Evolutionary conservation across 2,797 vertebrate species (phyloP), one percentile per base, ranked within the genome.

Genomic region (Falco peregrinus): DNA sequence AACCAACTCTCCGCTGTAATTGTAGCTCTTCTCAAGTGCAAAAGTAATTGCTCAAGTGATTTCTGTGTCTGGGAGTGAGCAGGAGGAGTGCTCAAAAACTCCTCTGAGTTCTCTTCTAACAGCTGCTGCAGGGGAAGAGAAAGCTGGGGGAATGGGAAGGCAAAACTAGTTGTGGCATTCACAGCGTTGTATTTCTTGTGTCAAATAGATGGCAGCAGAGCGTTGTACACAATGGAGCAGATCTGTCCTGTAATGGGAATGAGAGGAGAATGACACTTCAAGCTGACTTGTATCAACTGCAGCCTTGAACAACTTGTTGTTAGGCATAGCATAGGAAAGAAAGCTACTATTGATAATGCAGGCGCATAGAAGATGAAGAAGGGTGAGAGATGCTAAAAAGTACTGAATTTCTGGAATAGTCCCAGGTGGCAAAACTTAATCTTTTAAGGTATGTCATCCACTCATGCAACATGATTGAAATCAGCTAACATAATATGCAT

Each of bases 131-230:
- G 20, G 41, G 56, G 28, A 84, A 48, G 22, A 51, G 60, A 82
- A 92, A 80, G 31, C n/a, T 75, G 90, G 51, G 65, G 69, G n/a
- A 85, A 92, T 54, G 39, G 14, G 24, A 74, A 67, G 48, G 54
- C 75, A 68, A 77, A 86, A 17, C 35, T 80, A 19, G 53, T 61
- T 65, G 57, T 8, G 9, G 35, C 33, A 8, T 54, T 63, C 4
- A 1, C 41, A 20, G 70, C 18, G 97, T 80, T 86, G 89, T 98
- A 82, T 97, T 96, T 71, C 78, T 94, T 91, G 90, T 81, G 84
- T 96, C 96, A 96, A 93, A 98, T 98, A 99, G 99, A 98, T 99
- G 99, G 99, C 99, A 99, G 99, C 99, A 99, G 98, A 99, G 98
- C 97, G 98, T 99, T 97, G 97, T 89, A 93, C 96, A 98, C 97